Evolutionary conservation across 2,797 vertebrate genomes (phyloP).

Genomic region (Acipenser transmontanus): DNA sequence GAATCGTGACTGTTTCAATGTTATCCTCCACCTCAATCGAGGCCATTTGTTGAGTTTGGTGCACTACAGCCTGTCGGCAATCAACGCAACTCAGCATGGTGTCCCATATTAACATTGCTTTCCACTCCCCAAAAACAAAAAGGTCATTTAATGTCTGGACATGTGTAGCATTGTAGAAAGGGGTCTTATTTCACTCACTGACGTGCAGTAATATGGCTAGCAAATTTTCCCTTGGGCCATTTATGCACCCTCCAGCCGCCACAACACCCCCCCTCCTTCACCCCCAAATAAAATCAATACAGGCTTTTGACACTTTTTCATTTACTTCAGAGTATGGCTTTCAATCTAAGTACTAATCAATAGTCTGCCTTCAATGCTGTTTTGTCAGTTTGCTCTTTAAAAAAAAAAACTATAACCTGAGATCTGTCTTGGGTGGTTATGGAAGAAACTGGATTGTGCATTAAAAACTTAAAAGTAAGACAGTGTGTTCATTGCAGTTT

Average conservation of each 20-base stretch:
- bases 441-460: background rate
- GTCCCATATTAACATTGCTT: constrained; percentile 27
- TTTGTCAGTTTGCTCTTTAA: constrained; percentile 48
- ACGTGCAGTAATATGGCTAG: constrained; percentile 44
- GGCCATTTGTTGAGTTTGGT: constrained; percentile 20
- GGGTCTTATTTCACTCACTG: constrained; percentile 47
- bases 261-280: constrained; percentile 26
- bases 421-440: no score
- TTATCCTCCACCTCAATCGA: constrained; percentile 26
- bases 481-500: constrained; percentile 10
- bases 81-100: constrained; percentile 30
- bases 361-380: constrained; percentile 66
- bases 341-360: constrained; percentile 62
- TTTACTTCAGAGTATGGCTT: constrained; percentile 66
- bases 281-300: constrained; percentile 59
- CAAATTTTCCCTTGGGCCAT: constrained; percentile 51
- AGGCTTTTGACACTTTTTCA: constrained; percentile 72
- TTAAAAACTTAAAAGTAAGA: background rate
- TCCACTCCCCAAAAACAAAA: constrained; percentile 33
- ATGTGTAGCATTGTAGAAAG: constrained; percentile 51
- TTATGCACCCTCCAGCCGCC: constrained; percentile 36
- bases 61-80: constrained; percentile 26
- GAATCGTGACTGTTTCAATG: constrained; percentile 35
- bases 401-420: constrained; percentile 34
- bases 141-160: constrained; percentile 44